phyloP scores from a whole-genome alignment of 2,113 vertebrate genomes.

The Ammospiza caudacuta region DNA sequence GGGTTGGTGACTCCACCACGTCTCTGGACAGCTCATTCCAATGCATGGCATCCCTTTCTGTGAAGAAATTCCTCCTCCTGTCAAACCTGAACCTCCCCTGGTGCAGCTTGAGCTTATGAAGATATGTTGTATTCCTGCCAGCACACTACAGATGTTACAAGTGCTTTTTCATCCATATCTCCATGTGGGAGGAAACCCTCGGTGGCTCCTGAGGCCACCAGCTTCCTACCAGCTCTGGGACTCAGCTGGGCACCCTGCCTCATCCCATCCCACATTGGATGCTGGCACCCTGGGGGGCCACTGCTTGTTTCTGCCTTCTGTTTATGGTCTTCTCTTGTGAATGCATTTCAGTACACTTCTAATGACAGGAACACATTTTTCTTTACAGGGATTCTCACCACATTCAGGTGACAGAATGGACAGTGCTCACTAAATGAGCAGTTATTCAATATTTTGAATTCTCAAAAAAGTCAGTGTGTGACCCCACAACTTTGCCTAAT shows the following conservation, averaged over 20 bases:
- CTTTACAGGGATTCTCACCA: background rate
- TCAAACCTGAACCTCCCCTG: background rate
- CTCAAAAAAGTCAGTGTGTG: background rate
- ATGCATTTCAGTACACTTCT: background rate
- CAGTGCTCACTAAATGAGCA: background rate
- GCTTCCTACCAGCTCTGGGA: background rate
- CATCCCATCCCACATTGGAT: background rate
- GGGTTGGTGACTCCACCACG: background rate
- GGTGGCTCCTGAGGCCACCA: background rate
- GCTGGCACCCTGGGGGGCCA: background rate
- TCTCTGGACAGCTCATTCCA: background rate
- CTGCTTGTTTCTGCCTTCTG: background rate
- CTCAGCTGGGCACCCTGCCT: background rate
- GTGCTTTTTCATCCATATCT: background rate
- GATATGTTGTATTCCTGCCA: rapidly evolving
- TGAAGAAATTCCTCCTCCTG: background rate
- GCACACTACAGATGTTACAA: background rate
- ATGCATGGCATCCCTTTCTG: background rate
- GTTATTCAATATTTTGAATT: conserved; percentile 33
- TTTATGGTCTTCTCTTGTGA: background rate
- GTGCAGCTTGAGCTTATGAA: background rate
- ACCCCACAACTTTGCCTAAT: background rate
- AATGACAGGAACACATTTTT: background rate
- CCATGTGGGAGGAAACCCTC: background rate
- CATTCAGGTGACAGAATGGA: background rate